phyloP scores from a whole-genome alignment of 2,888 invertebrate genomes.

The Drosophila kambysellisi region DNA sequence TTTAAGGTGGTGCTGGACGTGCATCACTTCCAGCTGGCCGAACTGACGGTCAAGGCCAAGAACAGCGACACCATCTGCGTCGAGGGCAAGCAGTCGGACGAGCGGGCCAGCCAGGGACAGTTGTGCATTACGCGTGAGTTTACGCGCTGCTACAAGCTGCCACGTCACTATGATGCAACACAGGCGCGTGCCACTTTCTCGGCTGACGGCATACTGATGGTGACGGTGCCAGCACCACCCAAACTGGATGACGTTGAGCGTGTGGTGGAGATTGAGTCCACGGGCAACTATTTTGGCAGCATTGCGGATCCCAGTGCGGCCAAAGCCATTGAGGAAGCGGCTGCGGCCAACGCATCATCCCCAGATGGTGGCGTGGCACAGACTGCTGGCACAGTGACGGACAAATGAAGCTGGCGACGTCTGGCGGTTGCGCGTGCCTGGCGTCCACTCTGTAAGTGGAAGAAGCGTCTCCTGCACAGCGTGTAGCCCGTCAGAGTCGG shows the following conservation, averaged over 20 bases:
- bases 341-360: constrained; percentile 27
- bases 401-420: constrained; percentile 76
- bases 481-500: constrained; percentile 73
- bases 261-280: constrained; percentile 77
- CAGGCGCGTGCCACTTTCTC: constrained; percentile 81
- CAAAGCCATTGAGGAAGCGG: constrained; percentile 66
- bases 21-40: constrained; percentile 81
- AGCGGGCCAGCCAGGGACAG: constrained; percentile 71
- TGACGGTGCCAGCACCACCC: constrained; percentile 83
- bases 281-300: constrained; percentile 81
- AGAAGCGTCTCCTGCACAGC: constrained; percentile 41
- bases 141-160: constrained; percentile 81
- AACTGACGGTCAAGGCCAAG: constrained; percentile 81
- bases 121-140: constrained; percentile 82
- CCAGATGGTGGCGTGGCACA: constrained; percentile 59
- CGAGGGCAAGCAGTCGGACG: constrained; percentile 80
- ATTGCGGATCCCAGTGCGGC: constrained; percentile 68
- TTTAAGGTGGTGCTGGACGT: constrained; percentile 83
- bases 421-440: constrained; percentile 71
- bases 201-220: constrained; percentile 82
- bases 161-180: constrained; percentile 82
- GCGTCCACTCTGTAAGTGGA: constrained; percentile 46
- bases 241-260: constrained; percentile 82
- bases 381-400: constrained; percentile 72
- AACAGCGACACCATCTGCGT: constrained; percentile 81